Conservation (phyloP, 2,888 invertebrate species). For the Lithophane socia region DNA sequence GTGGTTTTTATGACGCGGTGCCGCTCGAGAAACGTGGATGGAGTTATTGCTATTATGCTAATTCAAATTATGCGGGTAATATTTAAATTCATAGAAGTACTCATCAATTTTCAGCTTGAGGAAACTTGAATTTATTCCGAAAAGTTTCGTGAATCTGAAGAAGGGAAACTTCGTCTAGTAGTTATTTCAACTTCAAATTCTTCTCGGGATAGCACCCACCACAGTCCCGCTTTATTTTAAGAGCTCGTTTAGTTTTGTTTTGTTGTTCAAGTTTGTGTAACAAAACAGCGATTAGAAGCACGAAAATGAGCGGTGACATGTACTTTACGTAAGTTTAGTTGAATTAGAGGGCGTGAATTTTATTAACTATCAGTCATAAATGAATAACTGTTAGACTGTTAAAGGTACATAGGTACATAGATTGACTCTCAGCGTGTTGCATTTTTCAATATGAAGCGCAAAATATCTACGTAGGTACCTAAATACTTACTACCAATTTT, state of each 20-base stretch:
- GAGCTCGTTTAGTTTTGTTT: conserved; percentile 73
- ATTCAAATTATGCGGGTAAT: conserved; percentile 60
- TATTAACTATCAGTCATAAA: neutral
- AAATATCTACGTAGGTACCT: neutral
- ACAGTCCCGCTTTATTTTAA: conserved; percentile 72
- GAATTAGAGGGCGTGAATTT: neutral
- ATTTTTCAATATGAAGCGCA: neutral
- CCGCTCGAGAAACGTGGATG: conserved; percentile 23
- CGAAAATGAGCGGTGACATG: conserved; percentile 12
- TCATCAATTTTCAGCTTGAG: conserved; percentile 78
- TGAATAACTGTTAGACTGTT: neutral
- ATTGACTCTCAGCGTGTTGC: neutral
- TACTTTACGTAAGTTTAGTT: conserved; percentile 9
- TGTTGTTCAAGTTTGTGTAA: conserved; percentile 67
- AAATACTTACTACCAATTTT: neutral
- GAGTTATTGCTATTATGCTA: conserved; percentile 50
- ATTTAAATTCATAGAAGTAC: conserved; percentile 72
- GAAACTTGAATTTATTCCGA: conserved; percentile 80
- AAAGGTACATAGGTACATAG: neutral
- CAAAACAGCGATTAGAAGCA: conserved; percentile 64
- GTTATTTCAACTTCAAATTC: conserved; percentile 81
- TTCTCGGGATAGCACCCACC: conserved; percentile 62
- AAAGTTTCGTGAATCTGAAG: conserved; percentile 75
- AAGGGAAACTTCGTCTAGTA: conserved; percentile 78
- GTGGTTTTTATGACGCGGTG: conserved; percentile 36